A percentile compares a stretch with the other conserved stretches of the same genome.
These are phyloP conservation scores for Phymatocera aterrima DNA, from an alignment of 2,888 invertebrate genomes.

Conservation along the genomic window DNA sequence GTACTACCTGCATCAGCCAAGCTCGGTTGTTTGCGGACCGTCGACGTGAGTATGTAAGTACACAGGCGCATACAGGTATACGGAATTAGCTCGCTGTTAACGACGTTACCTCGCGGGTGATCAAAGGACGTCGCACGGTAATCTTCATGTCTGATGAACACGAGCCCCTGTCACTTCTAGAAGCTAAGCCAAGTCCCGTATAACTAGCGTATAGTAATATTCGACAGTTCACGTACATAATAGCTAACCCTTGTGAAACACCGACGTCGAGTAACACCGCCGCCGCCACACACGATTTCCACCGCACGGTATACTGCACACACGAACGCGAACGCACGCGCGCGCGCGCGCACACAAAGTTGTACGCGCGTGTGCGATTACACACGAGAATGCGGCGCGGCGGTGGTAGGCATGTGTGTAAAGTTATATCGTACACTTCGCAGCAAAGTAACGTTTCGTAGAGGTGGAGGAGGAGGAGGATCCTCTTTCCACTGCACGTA, in stretches of 20 bases:
- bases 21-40: background rate
- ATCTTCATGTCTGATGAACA: conserved; percentile 21
- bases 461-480: too few relatives aligned
- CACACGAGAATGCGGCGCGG: too few relatives aligned
- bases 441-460: too few relatives aligned
- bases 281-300: too few relatives aligned
- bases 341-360: too few relatives aligned
- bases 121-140: conserved; percentile 25
- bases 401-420: too few relatives aligned
- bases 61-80: background rate
- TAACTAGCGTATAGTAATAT: conserved; percentile 16
- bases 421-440: too few relatives aligned
- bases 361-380: too few relatives aligned
- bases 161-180: background rate
- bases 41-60: too few relatives aligned
- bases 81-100: background rate
- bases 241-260: conserved; percentile 23
- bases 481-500: too few relatives aligned
- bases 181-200: background rate
- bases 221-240: background rate
- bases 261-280: background rate
- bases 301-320: too few relatives aligned
- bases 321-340: too few relatives aligned
- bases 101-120: background rate
- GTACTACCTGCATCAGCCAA: background rate